Percentiles rank a stretch among this genome's conserved stretches.
Evolutionary conservation across 2,888 invertebrate genomes (phyloP).

Genomic region (Pseudococcus viburni): DNA sequence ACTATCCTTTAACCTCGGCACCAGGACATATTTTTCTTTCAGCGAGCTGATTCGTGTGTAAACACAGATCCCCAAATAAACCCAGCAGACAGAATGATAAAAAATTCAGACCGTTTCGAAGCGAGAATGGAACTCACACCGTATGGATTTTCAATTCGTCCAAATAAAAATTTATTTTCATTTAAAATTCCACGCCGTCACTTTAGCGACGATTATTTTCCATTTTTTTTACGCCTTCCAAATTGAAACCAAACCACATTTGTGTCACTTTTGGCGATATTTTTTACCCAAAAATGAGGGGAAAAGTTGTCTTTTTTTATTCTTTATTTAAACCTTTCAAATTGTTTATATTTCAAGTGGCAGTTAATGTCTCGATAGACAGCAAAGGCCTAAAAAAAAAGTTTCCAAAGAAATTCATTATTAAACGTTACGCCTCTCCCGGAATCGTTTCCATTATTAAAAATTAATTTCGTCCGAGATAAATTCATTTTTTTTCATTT

Average conservation of each 20-base stretch:
- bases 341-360: conserved; percentile 43
- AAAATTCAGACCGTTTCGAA: conserved; percentile 2
- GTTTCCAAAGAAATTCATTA: conserved; percentile 45
- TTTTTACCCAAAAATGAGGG: background rate
- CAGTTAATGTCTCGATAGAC: conserved; percentile 32
- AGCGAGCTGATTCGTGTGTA: background rate
- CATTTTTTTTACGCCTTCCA: background rate
- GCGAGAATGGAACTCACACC: background rate
- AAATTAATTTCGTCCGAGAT: conserved; percentile 55
- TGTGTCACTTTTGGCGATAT: background rate
- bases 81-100: background rate
- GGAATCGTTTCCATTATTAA: conserved; percentile 47
- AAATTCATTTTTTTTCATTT: conserved; percentile 53
- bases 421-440: conserved; percentile 34
- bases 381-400: background rate
- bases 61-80: background rate
- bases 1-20: conserved; percentile 10
- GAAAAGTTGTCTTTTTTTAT: background rate
- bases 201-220: background rate
- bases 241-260: conserved; percentile 32
- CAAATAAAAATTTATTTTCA: background rate
- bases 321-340: conserved; percentile 42
- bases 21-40: conserved; percentile 2
- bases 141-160: background rate
- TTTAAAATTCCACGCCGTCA: background rate